A percentile compares a stretch with the other conserved stretches of the same genome.
phyloP scores from a whole-genome alignment of 2,888 invertebrate genomes.

The Gastracanthus pulcherrimus region DNA sequence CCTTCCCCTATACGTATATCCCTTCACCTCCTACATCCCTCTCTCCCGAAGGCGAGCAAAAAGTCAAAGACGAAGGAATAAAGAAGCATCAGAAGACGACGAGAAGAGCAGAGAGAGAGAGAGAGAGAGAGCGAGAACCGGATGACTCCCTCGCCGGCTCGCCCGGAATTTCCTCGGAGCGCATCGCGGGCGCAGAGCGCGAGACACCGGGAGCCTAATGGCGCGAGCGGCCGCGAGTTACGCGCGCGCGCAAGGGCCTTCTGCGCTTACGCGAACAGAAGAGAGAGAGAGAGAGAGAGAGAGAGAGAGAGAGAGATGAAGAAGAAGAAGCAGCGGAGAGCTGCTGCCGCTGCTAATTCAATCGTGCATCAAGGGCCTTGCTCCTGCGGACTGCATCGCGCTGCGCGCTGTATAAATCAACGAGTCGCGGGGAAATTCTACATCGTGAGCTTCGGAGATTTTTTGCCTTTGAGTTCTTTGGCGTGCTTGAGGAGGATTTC shows the following conservation, averaged over 20 bases:
- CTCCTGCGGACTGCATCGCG: background rate
- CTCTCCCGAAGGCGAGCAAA: background rate
- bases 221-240: constrained; percentile 41
- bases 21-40: background rate
- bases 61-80: background rate
- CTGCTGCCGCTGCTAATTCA: constrained; percentile 31
- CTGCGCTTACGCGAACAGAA: constrained; percentile 31
- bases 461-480: background rate
- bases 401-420: constrained; percentile 2
- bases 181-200: background rate
- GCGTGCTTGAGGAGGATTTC: too few species aligned
- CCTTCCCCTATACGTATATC: too few species aligned
- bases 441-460: background rate
- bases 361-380: constrained; percentile 19
- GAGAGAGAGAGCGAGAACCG: background rate
- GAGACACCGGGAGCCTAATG: constrained; percentile 54
- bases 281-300: background rate
- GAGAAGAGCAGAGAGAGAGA: background rate
- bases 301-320: background rate
- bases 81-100: background rate
- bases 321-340: background rate
- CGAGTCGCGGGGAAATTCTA: background rate
- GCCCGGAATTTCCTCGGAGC: constrained; percentile 38
- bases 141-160: constrained; percentile 10
- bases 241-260: constrained; percentile 36